A percentile compares a stretch with the other conserved stretches of the same genome.
Evolutionary conservation across 2,888 invertebrate genomes (phyloP).

Genomic region (Branchellion lobata): DNA sequence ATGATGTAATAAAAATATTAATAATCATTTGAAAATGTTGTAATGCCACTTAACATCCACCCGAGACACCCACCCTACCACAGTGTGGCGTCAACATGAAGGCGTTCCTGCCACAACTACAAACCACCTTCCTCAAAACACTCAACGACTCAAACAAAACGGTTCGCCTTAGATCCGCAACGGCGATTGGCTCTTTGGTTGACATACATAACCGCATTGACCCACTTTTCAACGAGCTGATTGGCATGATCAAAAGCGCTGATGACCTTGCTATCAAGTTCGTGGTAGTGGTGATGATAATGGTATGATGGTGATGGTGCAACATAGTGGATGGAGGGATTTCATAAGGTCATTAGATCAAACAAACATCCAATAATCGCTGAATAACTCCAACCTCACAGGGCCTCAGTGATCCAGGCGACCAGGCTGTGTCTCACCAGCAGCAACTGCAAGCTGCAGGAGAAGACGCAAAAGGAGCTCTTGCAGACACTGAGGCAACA

Average conservation of each 20-base stretch:
- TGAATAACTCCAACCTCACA: constrained; percentile 57
- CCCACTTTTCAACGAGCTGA: constrained; percentile 88
- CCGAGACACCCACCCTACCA: too few relatives aligned
- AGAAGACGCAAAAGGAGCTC: constrained; percentile 71
- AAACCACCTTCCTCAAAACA: constrained; percentile 95
- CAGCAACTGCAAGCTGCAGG: constrained; percentile 85
- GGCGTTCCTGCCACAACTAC: constrained; percentile 95
- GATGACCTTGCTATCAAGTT: constrained; percentile 79
- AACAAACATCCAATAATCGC: too few relatives aligned
- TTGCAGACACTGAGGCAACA: constrained; percentile 66
- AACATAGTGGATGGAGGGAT: neutral
- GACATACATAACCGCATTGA: constrained; percentile 89
- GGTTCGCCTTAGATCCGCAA: constrained; percentile 82
- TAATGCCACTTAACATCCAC: too few relatives aligned
- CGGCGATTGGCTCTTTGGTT: constrained; percentile 81
- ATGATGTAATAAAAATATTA: too few relatives aligned
- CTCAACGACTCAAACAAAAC: constrained; percentile 82
- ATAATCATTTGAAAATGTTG: too few relatives aligned
- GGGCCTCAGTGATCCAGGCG: constrained; percentile 90
- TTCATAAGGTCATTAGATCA: too few relatives aligned
- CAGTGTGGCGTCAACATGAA: constrained; percentile 90
- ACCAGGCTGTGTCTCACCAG: constrained; percentile 79
- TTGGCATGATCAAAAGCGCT: constrained; percentile 76
- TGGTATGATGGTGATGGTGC: neutral
- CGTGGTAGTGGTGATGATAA: neutral